Conservation (phyloP, 2,113 vertebrate species). For the Pelodiscus sinensis region DNA sequence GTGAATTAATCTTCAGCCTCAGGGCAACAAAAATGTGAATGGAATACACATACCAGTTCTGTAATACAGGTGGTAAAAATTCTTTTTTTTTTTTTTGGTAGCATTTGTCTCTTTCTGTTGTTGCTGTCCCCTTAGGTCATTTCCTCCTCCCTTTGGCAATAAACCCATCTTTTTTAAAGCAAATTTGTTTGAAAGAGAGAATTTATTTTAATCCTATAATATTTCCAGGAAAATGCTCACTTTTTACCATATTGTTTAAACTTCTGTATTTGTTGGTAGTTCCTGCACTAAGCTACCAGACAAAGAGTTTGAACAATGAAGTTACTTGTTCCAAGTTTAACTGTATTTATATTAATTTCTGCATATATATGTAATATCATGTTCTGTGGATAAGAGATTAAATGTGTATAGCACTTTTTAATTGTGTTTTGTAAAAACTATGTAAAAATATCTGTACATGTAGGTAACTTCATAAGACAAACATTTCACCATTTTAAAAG, state of each 20-base stretch:
- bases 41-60: neutral
- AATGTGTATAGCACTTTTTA: constrained; percentile 11
- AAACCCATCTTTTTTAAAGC: neutral
- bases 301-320: neutral
- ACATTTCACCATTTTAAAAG: constrained; percentile 9
- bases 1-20: neutral
- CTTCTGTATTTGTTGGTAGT: neutral
- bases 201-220: neutral
- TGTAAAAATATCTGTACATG: constrained; percentile 34
- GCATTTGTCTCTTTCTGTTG: neutral
- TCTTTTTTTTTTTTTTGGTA: neutral
- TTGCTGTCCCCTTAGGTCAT: neutral
- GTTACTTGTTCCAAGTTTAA: neutral
- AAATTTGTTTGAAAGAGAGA: neutral
- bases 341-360: neutral
- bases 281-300: neutral
- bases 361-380: neutral
- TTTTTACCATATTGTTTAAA: neutral
- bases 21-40: neutral
- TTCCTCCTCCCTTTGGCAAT: neutral
- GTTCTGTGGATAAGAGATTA: neutral
- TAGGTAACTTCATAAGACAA: constrained; percentile 6
- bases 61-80: neutral
- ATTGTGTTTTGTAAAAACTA: constrained; percentile 24
- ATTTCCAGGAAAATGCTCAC: neutral